These are phyloP conservation scores for Eulemur rubriventer DNA, from an alignment of 2,797 vertebrate genomes.

Conservation along the genomic window DNA sequence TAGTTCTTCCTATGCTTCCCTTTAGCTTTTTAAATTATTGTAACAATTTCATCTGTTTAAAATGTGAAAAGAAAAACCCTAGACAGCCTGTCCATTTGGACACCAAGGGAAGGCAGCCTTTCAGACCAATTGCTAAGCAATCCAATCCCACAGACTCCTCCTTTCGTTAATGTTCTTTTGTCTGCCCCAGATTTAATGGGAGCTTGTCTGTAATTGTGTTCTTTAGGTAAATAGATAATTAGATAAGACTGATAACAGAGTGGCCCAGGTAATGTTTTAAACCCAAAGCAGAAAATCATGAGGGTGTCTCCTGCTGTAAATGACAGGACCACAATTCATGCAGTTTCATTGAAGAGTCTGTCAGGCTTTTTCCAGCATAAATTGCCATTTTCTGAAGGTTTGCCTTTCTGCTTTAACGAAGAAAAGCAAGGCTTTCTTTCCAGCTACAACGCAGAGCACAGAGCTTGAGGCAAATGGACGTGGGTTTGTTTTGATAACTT, in stretches of 20 bases:
- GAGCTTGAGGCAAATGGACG: background rate
- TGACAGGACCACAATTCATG: slow-evolving; percentile 50
- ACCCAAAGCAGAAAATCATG: slow-evolving; percentile 47
- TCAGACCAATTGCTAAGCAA: slow-evolving; percentile 56
- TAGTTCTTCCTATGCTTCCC: slow-evolving; percentile 60
- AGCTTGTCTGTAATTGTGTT: slow-evolving; percentile 63
- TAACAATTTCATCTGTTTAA: slow-evolving; percentile 65
- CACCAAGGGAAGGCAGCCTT: slow-evolving; percentile 39
- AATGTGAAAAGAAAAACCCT: slow-evolving; percentile 49
- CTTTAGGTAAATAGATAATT: slow-evolving; percentile 75
- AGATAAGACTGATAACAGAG: slow-evolving; percentile 75
- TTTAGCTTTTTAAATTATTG: slow-evolving; percentile 68
- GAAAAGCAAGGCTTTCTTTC: slow-evolving; percentile 20
- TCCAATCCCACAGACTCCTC: background rate
- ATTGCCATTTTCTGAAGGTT: slow-evolving; percentile 56
- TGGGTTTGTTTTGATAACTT: background rate
- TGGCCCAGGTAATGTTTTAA: slow-evolving; percentile 68
- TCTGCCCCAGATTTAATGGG: slow-evolving; percentile 48
- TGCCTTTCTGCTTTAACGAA: slow-evolving; percentile 6
- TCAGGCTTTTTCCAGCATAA: slow-evolving; percentile 55
- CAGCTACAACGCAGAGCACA: background rate
- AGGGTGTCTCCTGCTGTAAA: slow-evolving; percentile 68
- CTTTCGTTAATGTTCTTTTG: slow-evolving; percentile 30
- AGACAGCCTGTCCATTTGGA: slow-evolving; percentile 41
- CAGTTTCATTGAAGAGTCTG: slow-evolving; percentile 62